phyloP scores from a whole-genome alignment of 2,888 invertebrate species.

The Villa cingulata region DNA sequence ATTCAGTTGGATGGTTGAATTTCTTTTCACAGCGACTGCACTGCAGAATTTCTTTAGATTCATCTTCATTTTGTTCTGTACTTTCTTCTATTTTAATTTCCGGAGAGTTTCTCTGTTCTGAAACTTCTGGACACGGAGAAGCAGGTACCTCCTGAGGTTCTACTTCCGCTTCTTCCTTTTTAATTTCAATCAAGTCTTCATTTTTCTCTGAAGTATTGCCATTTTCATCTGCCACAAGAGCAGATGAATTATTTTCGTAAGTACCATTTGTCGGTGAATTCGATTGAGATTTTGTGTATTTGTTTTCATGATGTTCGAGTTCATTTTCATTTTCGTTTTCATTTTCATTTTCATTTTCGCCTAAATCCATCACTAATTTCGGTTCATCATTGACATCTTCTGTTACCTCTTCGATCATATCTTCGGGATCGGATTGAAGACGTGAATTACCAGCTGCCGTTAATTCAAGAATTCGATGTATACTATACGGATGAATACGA shows the following conservation, averaged over 20 bases:
- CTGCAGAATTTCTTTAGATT: constrained; percentile 33
- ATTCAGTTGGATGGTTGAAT: constrained; percentile 44
- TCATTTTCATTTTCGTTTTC: constrained; percentile 36
- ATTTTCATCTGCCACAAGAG: constrained; percentile 46
- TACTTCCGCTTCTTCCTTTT: constrained; percentile 8
- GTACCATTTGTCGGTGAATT: constrained; percentile 18
- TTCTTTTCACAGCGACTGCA: constrained; percentile 46
- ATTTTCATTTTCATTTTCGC: constrained; percentile 37
- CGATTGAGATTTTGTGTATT: constrained; percentile 23
- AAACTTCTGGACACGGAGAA: too few species aligned
- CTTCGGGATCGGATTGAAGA: constrained; percentile 41
- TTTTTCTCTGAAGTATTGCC: constrained; percentile 11
- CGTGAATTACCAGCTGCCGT: constrained; percentile 26
- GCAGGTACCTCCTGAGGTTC: constrained; percentile 5
- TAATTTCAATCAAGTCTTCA: constrained; percentile 12
- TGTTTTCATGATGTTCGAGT: too few species aligned
- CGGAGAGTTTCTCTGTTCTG: constrained; percentile 23
- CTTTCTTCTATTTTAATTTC: constrained; percentile 14
- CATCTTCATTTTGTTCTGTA: constrained; percentile 10
- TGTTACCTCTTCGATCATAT: constrained; percentile 46
- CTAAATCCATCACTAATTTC: constrained; percentile 56
- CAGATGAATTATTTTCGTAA: constrained; percentile 39
- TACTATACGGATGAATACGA: constrained; percentile 32
- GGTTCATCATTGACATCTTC: constrained; percentile 44
- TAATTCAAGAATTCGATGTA: constrained; percentile 32